Evolutionary conservation across 2,888 invertebrate species (phyloP), one percentile per base, ranked within the genome.

Genomic region (Machimus atricapillus): DNA sequence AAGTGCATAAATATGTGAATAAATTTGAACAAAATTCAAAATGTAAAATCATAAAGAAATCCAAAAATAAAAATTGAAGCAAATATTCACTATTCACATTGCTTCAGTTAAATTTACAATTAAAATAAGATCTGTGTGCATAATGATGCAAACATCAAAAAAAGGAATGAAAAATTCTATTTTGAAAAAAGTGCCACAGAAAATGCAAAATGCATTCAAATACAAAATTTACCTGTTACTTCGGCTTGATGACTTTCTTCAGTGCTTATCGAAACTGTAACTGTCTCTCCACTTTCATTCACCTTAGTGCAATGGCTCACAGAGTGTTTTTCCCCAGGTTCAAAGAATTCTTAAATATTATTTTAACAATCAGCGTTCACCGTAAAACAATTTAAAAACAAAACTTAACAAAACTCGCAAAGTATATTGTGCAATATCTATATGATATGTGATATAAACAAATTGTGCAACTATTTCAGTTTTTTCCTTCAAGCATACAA

Each of bases 181-280:
- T 66, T 3, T 23, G 19, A 3, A 9, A 27, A 66, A 66, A 9
- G 9, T 8, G 5, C 76, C 76, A 76, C 14, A 40, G 76, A 37
- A 76, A n/a, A n/a, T 14, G 27, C 34, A 31, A 46, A 52, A 66
- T 76, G n/a, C 40, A 40, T 76, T 14, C 52, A 52, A 40, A 90
- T 89, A 93, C 52, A 52, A 40, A 90, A 89, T 93, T 94, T 94
- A 95, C 95, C 95, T 94, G 94, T 93, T 88, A 95, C 92, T 89
- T 94, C 94, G 89, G 94, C 94, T 91, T 94, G 94, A 90, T 95
- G 94, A 89, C 94, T 94, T 89, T 93, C 93, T 89, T 94, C 94
- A 89, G 95, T 95, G 93, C 94, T 95, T 90, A 94, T 94, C 58
- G 93, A 92, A 89, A 93, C 92, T 19, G 92, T 93, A 87, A 93